Evolutionary conservation across 2,888 invertebrate species (phyloP).

Genomic region (Polyommatus iphigenia): DNA sequence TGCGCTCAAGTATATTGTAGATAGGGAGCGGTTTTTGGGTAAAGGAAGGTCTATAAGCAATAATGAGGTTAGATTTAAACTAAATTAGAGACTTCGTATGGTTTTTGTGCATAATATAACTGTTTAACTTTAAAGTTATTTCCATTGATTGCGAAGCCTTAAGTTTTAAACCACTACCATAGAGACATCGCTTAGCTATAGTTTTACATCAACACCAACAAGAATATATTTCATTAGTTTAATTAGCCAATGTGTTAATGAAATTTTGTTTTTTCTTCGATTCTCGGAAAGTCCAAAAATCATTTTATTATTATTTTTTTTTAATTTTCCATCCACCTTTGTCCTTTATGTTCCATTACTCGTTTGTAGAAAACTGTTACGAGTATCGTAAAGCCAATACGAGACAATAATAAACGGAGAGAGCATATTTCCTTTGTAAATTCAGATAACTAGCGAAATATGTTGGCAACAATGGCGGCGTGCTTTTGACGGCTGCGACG

Average conservation of each 20-base stretch:
- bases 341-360: neutral
- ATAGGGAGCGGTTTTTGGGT: neutral
- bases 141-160: too few relatives aligned
- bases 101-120: too few relatives aligned
- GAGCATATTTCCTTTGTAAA: slow-evolving; percentile 29
- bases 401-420: slow-evolving; percentile 4
- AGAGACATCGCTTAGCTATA: too few relatives aligned
- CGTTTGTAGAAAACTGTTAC: neutral
- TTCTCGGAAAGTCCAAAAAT: neutral
- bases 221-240: too few relatives aligned
- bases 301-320: neutral
- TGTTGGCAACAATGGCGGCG: slow-evolving; percentile 32
- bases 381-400: slow-evolving; percentile 13
- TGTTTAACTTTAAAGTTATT: too few relatives aligned
- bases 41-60: neutral
- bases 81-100: too few relatives aligned
- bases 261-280: too few relatives aligned
- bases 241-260: too few relatives aligned
- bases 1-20: neutral
- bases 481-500: slow-evolving; percentile 31
- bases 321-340: neutral
- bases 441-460: slow-evolving; percentile 33
- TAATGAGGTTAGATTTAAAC: too few relatives aligned
- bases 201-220: too few relatives aligned
- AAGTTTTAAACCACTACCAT: too few relatives aligned